Evolutionary conservation across 37 sponge, comb jelly and placozoan genomes (phyloP).

Genomic region (Mnemiopsis leidyi): DNA sequence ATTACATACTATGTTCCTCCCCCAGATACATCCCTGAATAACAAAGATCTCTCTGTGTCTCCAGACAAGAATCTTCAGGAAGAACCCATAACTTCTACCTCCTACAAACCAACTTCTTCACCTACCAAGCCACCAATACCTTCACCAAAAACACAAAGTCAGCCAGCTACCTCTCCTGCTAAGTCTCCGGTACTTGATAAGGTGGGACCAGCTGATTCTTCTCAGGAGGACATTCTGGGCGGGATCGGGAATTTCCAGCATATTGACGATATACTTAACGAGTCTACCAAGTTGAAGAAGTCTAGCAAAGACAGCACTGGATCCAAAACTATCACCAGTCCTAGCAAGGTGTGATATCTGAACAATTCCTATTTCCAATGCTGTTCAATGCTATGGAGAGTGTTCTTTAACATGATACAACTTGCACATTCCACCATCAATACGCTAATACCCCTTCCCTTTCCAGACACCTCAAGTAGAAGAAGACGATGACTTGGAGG

Average conservation of each 20-base stretch:
- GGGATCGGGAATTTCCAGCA: conserved; percentile 28
- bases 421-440: too few relatives aligned
- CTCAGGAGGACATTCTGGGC: neutral
- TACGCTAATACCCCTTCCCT: too few relatives aligned
- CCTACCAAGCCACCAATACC: neutral
- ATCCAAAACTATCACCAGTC: conserved; percentile 44
- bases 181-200: neutral
- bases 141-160: neutral
- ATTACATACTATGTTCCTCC: neutral
- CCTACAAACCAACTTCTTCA: conserved; percentile 2
- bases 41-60: neutral
- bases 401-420: too few relatives aligned
- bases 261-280: conserved; percentile 40
- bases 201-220: neutral
- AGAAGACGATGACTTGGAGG: neutral
- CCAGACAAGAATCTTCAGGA: neutral
- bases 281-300: neutral
- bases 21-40: neutral
- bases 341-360: neutral
- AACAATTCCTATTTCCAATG: too few relatives aligned
- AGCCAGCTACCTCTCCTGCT: neutral
- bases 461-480: neutral
- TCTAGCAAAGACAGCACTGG: conserved; percentile 15
- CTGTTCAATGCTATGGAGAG: too few relatives aligned
- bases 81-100: neutral